A percentile compares a stretch with the other conserved stretches of the same genome.
phyloP scores from a whole-genome alignment of 2,113 vertebrate genomes.

The Ceyx cyanopectus region DNA sequence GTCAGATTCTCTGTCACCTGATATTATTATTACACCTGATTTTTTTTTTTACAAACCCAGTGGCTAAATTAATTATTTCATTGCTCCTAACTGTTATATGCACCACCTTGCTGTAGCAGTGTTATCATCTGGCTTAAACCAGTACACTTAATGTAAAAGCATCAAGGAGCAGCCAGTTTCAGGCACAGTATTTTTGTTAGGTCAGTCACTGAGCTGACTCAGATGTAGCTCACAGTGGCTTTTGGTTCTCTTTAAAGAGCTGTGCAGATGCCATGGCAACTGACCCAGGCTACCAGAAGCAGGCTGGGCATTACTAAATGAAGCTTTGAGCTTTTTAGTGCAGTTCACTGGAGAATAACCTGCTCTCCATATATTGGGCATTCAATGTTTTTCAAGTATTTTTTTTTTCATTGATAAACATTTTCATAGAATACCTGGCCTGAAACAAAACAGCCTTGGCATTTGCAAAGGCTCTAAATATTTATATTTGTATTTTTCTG shows the following conservation, averaged over 20 bases:
- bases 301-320: background rate
- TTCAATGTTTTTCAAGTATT: background rate
- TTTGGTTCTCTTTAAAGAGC: background rate
- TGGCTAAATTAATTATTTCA: background rate
- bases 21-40: background rate
- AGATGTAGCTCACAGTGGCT: background rate
- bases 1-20: background rate
- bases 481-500: background rate
- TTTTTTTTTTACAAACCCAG: background rate
- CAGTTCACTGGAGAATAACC: background rate
- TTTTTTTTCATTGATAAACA: background rate
- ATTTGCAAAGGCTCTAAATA: background rate
- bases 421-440: background rate
- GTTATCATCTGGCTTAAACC: background rate
- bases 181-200: background rate
- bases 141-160: background rate
- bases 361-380: background rate
- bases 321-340: background rate
- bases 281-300: background rate
- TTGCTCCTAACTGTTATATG: background rate
- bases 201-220: background rate
- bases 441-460: background rate
- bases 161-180: background rate
- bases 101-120: background rate
- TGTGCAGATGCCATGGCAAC: constrained; percentile 21